Evolutionary conservation across 2,797 vertebrate species (phyloP), one percentile per base, ranked within the genome.

Genomic region (Trachurus trachurus): DNA sequence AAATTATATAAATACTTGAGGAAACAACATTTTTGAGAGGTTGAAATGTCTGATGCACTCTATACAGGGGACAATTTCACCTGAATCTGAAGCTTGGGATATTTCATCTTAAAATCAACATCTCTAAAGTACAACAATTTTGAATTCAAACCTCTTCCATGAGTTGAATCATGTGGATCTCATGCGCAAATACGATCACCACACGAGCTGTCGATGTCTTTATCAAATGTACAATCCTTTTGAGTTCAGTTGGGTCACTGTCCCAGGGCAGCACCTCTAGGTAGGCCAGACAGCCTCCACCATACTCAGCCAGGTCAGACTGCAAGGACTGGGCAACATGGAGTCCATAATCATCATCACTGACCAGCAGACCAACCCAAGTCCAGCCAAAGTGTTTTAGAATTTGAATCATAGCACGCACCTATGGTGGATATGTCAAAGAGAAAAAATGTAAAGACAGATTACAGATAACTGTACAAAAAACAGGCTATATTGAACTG

Each of bases 311-410:
- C 21, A 93, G 44, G 29, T 86, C 83, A 12, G 81, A 57, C 0
- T 82, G 85, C 9, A 94, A 94, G 5, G 89, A 88, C 1, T 71
- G 83, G 45, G 92, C 92, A 50, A 89, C 94, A 44, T 94, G 50
- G 13, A 86, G 77, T 7, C 94, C 94, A 29, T 95, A 95, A 58
- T 94, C 94, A 72, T 94, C 93, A 64, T 93, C 82, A 72, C 90
- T 94, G 66, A 93, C 85, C 15, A 95, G 54, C 2, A 93, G 87
- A 16, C 94, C 94, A 0, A 83, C 88, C 94, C 94, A 95, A 1
- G 90, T 93, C 94, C 94, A 94, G 5, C 87, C 57, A 29, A 94
- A 95, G 56, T 60, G 86, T 63, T 87, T 90, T 1, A 95, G 74
- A 50, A 95, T 94, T 83, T 92, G 91, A 50, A 93, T 83, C 78